Evolutionary conservation across 2,888 invertebrate genomes (phyloP), one percentile per base, ranked within the genome.

Genomic region (Petrolisthes cinctipes): DNA sequence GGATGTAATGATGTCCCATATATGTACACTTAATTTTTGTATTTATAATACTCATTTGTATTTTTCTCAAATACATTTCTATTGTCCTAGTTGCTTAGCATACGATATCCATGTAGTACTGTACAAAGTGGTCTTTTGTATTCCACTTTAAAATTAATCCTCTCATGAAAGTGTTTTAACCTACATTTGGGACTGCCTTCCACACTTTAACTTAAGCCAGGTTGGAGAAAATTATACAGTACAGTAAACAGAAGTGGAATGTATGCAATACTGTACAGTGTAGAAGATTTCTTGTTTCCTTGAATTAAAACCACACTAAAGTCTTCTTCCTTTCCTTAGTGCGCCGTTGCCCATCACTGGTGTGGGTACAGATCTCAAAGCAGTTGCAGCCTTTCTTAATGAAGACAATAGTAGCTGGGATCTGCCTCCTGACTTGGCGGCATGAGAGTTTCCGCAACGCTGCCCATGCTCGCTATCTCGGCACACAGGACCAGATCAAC

Each of bases 341-440:
- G 73, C 94, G 94, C 2, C 95, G 95, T 95, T 95, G 95, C 56
- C 95, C 95, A 9, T 95, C 95, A 89, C 93, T 95, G 89, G 94
- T 95, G 92, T 95, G 95, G 95, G 95, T 95, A 73, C 94, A 95
- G 92, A 93, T 95, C 86, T 94, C 94, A 9, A 95, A 95, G 90
- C 94, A 95, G 91, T 93, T 95, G 91, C 94, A 95, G 3, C 95
- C 95, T 17, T 95, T 95, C 94, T 92, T 96, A 89, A 95, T 95
- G 91, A 95, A 95, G 95, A 93, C 93, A 20, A 91, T 93, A 82
- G 93, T 93, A 51, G 95, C 95, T 91, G 93, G 93, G 86, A 94
- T 94, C 14, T 94, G 95, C 5, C 94, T 95, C 2, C 94, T 95
- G 14, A 94, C 95, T 89, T 96, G 95, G 95, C 93, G 95, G 84